A percentile compares a stretch with the other conserved stretches of the same genome.
These are phyloP conservation scores for Malthinus flaveolus DNA, from an alignment of 2,888 invertebrate species.

Conservation along the genomic window DNA sequence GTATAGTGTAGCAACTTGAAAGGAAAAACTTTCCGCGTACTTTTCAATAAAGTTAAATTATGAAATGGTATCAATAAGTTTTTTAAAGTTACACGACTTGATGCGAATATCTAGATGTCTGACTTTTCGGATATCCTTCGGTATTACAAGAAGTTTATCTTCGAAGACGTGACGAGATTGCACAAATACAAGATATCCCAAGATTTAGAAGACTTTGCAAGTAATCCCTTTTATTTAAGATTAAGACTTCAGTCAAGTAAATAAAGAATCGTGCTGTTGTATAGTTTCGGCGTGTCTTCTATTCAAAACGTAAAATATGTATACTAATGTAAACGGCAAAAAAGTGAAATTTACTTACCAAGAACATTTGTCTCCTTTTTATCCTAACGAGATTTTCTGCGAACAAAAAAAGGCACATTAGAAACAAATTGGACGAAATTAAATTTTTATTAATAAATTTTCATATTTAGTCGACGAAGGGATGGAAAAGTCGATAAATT, in stretches of 20 bases:
- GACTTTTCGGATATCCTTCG: slow-evolving; percentile 29
- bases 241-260: slow-evolving; percentile 39
- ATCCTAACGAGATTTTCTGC: slow-evolving; percentile 8
- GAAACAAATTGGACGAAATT: no score
- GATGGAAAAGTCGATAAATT: background rate
- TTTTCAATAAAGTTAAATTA: slow-evolving; percentile 24
- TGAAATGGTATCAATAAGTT: slow-evolving; percentile 23
- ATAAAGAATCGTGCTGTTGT: slow-evolving; percentile 34
- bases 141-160: slow-evolving; percentile 43
- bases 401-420: slow-evolving; percentile 3
- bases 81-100: slow-evolving; percentile 20
- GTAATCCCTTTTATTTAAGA: slow-evolving; percentile 42
- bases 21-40: background rate
- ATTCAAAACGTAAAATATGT: no score
- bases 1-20: no score
- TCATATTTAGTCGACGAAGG: no score
- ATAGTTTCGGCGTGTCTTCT: slow-evolving; percentile 12
- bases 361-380: slow-evolving; percentile 32
- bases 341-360: slow-evolving; percentile 33
- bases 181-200: slow-evolving; percentile 34
- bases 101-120: slow-evolving; percentile 26
- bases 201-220: slow-evolving; percentile 37
- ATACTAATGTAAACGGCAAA: slow-evolving; percentile 16
- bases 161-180: slow-evolving; percentile 33
- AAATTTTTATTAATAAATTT: no score